Conservation (phyloP, 2,113 vertebrate species). For the Bos indicus region DNA sequence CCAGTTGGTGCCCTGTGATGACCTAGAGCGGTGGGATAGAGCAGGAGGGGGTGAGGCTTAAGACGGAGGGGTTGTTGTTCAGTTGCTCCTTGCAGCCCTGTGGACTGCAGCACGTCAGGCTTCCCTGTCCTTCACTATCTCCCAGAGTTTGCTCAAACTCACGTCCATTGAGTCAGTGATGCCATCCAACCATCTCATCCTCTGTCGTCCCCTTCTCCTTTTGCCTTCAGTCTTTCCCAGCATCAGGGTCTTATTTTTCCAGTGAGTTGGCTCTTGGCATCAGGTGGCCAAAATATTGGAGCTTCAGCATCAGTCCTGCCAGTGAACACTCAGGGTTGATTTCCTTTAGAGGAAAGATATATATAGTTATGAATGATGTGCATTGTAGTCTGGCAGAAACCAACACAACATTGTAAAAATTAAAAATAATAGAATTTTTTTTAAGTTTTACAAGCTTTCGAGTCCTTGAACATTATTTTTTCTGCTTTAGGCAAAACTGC, state of each 20-base stretch:
- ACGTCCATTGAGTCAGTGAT: background rate
- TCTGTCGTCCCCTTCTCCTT: background rate
- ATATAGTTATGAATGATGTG: background rate
- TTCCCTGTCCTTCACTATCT: background rate
- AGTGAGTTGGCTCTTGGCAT: background rate
- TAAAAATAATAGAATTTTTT: background rate
- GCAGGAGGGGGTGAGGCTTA: background rate
- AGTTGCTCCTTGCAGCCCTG: background rate
- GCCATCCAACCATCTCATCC: background rate
- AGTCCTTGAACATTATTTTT: background rate
- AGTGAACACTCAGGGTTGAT: background rate
- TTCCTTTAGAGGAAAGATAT: background rate
- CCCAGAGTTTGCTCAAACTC: background rate
- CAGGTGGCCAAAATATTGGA: background rate
- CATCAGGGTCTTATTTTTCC: background rate
- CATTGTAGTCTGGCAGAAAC: background rate
- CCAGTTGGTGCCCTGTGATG: background rate
- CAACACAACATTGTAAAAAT: background rate
- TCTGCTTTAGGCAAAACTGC: background rate
- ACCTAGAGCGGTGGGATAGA: background rate
- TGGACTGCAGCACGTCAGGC: background rate
- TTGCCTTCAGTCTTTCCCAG: background rate
- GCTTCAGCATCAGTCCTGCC: background rate
- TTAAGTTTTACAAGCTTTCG: background rate
- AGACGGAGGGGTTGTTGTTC: background rate